phyloP scores from a whole-genome alignment of 1,140 invertebrate species.

The Microplitis mediator region DNA sequence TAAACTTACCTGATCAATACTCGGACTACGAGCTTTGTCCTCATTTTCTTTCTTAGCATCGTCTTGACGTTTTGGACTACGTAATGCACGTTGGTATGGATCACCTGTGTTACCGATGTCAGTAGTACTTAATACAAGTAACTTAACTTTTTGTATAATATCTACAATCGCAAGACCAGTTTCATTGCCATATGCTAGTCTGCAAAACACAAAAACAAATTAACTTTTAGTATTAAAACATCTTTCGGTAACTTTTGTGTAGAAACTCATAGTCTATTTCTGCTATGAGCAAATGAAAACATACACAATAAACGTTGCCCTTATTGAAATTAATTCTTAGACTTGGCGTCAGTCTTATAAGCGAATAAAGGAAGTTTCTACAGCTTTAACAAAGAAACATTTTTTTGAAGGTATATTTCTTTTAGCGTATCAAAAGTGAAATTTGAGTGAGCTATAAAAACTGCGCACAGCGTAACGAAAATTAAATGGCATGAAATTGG shows the following conservation, averaged over 20 bases:
- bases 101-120: conserved; percentile 89
- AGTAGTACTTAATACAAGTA: conserved; percentile 82
- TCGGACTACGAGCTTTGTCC: conserved; percentile 81
- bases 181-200: conserved; percentile 96
- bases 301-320: too few relatives aligned
- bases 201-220: conserved; percentile 52
- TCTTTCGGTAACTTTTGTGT: conserved; percentile 31
- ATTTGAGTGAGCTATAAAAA: too few relatives aligned
- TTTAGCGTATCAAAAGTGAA: too few relatives aligned
- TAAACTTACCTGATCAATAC: conserved; percentile 83
- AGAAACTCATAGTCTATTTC: too few relatives aligned
- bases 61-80: conserved; percentile 77
- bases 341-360: too few relatives aligned
- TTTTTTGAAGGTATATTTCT: too few relatives aligned
- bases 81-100: conserved; percentile 84
- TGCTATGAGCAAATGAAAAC: too few relatives aligned
- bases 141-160: conserved; percentile 87
- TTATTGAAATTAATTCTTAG: too few relatives aligned
- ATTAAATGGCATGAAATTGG: too few relatives aligned
- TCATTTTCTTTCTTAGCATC: conserved; percentile 64
- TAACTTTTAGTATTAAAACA: conserved; percentile 1
- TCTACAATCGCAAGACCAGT: conserved; percentile 93
- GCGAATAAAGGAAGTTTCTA: too few relatives aligned
- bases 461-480: too few relatives aligned
- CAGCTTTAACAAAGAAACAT: too few relatives aligned